A percentile compares a stretch with the other conserved stretches of the same genome.
These are phyloP conservation scores for Pipa parva DNA, from an alignment of 2,113 vertebrate species.

Conservation along the genomic window DNA sequence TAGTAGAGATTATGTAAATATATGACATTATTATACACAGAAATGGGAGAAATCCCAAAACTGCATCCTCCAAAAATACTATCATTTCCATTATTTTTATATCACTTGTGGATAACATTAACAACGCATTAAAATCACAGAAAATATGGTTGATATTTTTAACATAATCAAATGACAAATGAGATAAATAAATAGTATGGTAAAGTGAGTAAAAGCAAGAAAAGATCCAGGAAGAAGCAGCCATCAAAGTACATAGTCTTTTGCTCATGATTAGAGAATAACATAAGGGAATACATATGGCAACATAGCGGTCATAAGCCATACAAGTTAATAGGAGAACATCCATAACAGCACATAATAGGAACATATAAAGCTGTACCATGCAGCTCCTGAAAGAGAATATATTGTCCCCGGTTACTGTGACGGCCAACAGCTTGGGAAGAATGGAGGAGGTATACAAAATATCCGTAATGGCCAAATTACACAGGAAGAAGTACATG, in stretches of 20 bases:
- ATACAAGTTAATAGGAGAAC: constrained; percentile 41
- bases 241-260: neutral
- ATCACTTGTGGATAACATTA: constrained; percentile 24
- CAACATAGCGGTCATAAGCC: constrained; percentile 40
- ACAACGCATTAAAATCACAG: constrained; percentile 21
- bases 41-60: neutral
- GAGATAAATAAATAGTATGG: neutral
- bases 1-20: constrained; percentile 7
- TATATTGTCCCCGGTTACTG: neutral
- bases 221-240: neutral
- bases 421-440: constrained; percentile 34
- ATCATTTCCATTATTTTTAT: too few relatives aligned
- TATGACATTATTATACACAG: neutral
- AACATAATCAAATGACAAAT: neutral
- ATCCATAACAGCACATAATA: constrained; percentile 32
- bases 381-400: constrained; percentile 33
- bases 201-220: neutral
- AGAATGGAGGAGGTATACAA: constrained; percentile 25
- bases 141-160: neutral
- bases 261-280: constrained; percentile 10
- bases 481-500: constrained; percentile 42
- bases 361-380: constrained; percentile 29
- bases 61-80: too few relatives aligned
- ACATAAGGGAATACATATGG: constrained; percentile 34
- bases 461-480: constrained; percentile 17